Evolutionary conservation across 2,797 vertebrate species (phyloP), one percentile per base, ranked within the genome.

Genomic region (Acanthurus lineatus): DNA sequence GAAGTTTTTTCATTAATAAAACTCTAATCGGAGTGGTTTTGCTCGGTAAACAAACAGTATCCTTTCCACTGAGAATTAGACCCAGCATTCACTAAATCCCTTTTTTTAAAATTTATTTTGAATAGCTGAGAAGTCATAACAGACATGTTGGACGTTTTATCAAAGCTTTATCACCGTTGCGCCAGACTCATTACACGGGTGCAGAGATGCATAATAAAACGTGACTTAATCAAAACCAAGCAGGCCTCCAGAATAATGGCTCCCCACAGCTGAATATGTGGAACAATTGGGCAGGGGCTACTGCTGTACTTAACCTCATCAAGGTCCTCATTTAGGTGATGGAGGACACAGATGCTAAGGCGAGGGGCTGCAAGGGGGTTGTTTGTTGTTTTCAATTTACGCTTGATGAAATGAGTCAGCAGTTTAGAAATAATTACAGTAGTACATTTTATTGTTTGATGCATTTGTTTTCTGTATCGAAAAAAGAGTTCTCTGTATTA

Each of bases 151-250:
- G 92, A 93, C 92, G 89, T 95, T 96, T 94, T 94, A 96, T 96
- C 94, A 95, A 90, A 69, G 90, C 91, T 93, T 96, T 95, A 96
- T 95, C 96, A 94, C 87, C 87, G 93, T 91, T 89, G 92, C 40
- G 65, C 86, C 95, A 93, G 94, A 93, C 92, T 94, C 94, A 91
- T 95, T 95, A 93, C 91, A 78, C 81, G 91, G 93, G 90, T 76
- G 79, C 74, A 93, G 95, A 91, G 92, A 88, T 84, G 52, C 88
- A 89, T 95, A 94, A 95, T 96, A 95, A 95, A 94, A 92, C 79
- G 91, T 89, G 92, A 95, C 96, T 95, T 96, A 96, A 96, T 97
- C 87, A 81, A 91, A 95, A 59, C 66, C 87, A 77, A 95, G 89
- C 92, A 94, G 93, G 65, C 85, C 87, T 61, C 83, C 89, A 88